Evolutionary conservation across 2,113 vertebrate genomes (phyloP).

Genomic region (Morone saxatilis): DNA sequence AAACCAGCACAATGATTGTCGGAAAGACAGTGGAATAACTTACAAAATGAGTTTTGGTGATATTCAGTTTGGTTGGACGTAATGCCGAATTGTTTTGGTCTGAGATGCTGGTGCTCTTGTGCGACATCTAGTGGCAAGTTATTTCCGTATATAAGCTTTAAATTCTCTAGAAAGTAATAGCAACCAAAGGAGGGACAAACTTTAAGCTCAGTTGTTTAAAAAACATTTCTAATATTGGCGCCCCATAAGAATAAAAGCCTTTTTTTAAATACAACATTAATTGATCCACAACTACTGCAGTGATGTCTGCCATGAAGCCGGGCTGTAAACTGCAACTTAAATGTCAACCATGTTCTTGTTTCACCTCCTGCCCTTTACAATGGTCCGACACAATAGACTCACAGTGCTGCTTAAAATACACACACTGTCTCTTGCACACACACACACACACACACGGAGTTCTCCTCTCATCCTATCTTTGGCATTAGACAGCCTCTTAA

Average conservation of each 20-base stretch:
- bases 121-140: no score
- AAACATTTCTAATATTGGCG: neutral
- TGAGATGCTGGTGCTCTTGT: no score
- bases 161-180: neutral
- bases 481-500: conserved; percentile 63
- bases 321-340: conserved; percentile 58
- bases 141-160: neutral
- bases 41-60: no score
- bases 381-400: conserved; percentile 58
- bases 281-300: conserved; percentile 25
- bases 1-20: no score
- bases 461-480: conserved; percentile 55
- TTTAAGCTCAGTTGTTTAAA: conserved; percentile 2
- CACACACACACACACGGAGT: conserved; percentile 20
- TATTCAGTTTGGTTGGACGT: no score
- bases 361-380: conserved; percentile 76
- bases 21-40: no score
- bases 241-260: neutral
- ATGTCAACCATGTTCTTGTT: conserved; percentile 71
- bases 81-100: no score
- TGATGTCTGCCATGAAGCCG: conserved; percentile 22
- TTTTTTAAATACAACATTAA: conserved; percentile 37
- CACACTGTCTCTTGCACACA: neutral
- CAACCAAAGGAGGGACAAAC: neutral
- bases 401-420: conserved; percentile 55